Conservation (phyloP, 1,140 invertebrate species). For the Pteromalus puparum region DNA sequence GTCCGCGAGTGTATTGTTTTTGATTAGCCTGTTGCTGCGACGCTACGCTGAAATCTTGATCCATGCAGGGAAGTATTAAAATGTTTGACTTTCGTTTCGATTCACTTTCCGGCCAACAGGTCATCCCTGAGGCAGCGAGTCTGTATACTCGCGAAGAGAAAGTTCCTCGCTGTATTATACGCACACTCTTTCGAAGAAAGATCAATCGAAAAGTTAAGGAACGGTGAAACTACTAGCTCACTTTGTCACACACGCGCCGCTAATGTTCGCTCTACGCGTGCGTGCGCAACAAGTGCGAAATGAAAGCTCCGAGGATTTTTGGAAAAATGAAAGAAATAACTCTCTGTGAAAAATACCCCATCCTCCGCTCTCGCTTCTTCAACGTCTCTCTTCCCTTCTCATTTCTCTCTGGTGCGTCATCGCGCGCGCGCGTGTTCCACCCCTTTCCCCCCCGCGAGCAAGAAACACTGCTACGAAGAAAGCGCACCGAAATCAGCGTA, state of each 20-base stretch:
- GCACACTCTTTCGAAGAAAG: background rate
- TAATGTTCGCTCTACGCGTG: background rate
- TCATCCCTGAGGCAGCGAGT: background rate
- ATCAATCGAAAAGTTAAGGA: background rate
- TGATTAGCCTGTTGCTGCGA: no score
- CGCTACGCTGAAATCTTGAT: no score
- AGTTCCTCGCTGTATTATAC: background rate
- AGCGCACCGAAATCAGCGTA: background rate
- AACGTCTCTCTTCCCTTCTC: no score
- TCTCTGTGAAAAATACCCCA: background rate
- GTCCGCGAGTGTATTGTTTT: no score
- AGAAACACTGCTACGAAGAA: background rate
- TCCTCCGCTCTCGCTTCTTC: no score
- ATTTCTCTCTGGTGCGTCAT: background rate
- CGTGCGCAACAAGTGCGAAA: background rate
- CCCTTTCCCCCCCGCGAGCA: background rate
- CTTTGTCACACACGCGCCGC: slow-evolving; percentile 34
- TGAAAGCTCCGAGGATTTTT: background rate
- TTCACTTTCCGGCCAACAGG: background rate
- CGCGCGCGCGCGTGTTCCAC: no score
- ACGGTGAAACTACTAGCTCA: background rate
- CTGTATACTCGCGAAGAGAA: background rate
- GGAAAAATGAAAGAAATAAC: background rate
- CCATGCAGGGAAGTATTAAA: no score
- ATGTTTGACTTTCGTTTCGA: background rate